Base-by-base conservation (phyloP, 2,113 vertebrate genomes). In the Vulpes lagopus region DNA sequence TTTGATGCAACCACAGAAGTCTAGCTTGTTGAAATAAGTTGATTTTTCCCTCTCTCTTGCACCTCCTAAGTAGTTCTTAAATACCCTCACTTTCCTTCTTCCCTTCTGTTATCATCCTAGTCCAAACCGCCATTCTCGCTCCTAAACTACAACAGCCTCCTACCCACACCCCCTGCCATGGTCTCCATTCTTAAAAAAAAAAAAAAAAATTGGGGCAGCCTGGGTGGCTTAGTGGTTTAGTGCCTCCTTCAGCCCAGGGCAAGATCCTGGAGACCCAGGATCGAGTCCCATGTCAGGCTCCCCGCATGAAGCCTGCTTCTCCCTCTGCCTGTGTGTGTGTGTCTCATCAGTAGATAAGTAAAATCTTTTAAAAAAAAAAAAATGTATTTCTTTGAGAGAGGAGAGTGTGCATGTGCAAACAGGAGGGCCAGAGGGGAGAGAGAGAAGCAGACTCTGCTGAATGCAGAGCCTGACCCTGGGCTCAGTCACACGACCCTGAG, bases 11-110 rank as follows among this genome's bases (percentile, higher is more conserved):
- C 82, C 32, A n/a, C 22, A 87, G 82, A 86, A 91, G 35, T 35
- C 19, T 20, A 27, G n/a, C 49, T 78, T 89, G 8, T 53, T 81
- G 55, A 88, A 87, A 82, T 43, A 74, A 87, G 11, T 16, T 62
- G 62, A 20, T 25, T 73, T 71, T 87, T 69, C 27, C 11, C 8
- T 53, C 43, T 74, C 35, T 12, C 38, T 19, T 81, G 32, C 32
- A 71, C 69, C 53, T 91, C 64, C 65, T 93, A 51, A 88, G 65
- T 35, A 35, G 27, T 81, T 95, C 22, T 81, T 92, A 53, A 71
- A 12, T 69, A 53, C 8, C 9, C 38, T 94, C 49, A 62, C 12
- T 74, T 65, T 92, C 30, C 57, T 57, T 30, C 49, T 83, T 57
- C 35, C 51, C 30, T 78, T 84, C 30, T 87, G 11, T 79, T 30